Evolutionary conservation across 92 coral and sea anemone species (phyloP).

Genomic region (Galaxea fascicularis): DNA sequence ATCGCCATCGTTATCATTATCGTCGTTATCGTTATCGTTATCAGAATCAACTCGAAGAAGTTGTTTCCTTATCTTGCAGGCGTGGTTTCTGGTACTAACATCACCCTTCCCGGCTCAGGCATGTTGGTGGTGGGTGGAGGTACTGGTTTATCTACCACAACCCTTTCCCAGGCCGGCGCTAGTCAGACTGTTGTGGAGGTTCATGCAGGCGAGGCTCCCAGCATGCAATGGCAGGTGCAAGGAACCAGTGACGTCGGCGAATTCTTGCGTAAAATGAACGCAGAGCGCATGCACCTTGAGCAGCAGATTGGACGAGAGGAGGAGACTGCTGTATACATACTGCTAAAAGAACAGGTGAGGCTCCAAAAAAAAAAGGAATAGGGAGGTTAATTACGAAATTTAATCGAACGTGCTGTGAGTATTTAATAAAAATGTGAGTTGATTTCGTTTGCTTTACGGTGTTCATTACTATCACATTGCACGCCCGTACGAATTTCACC

Average conservation of each 20-base stretch:
- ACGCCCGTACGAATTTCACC: too few relatives aligned
- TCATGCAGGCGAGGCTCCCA: slow-evolving; percentile 59
- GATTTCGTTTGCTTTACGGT: too few relatives aligned
- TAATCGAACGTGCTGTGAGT: not conserved
- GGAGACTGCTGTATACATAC: slow-evolving; percentile 87
- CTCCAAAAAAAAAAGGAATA: not conserved
- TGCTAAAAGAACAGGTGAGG: slow-evolving; percentile 83
- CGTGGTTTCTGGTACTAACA: slow-evolving; percentile 21
- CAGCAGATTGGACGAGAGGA: slow-evolving; percentile 89
- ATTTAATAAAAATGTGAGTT: too few relatives aligned
- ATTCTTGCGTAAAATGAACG: slow-evolving; percentile 91
- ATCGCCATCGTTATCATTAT: too few relatives aligned
- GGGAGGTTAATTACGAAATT: not conserved
- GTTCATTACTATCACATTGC: too few relatives aligned
- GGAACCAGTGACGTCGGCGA: slow-evolving; percentile 94
- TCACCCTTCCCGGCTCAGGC: slow-evolving; percentile 45
- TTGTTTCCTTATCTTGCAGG: not conserved
- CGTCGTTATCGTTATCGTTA: too few relatives aligned
- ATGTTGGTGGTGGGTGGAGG: slow-evolving; percentile 53
- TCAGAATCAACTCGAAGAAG: too few relatives aligned
- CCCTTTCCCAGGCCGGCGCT: slow-evolving; percentile 57
- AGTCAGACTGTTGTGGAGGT: slow-evolving; percentile 54
- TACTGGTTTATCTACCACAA: slow-evolving; percentile 39
- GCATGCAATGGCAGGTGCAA: slow-evolving; percentile 80
- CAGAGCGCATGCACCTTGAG: slow-evolving; percentile 95